Evolutionary conservation across 2,113 vertebrate species (phyloP).

Genomic region (Glareola pratincola): DNA sequence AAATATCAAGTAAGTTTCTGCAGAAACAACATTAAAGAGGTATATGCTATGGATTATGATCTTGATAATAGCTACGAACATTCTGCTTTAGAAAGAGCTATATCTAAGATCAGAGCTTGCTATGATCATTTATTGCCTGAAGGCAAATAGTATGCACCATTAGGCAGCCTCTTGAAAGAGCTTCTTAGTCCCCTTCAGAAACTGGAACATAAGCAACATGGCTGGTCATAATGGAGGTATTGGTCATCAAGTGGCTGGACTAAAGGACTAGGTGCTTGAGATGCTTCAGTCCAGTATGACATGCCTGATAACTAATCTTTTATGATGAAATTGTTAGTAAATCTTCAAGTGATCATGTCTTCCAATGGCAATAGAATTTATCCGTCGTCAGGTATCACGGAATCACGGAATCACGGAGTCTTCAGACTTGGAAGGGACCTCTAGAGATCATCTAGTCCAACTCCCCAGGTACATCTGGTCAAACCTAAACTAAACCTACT

Average conservation of each 20-base stretch:
- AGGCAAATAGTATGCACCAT: not conserved
- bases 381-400: not conserved
- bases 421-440: too few relatives aligned
- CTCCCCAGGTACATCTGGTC: too few relatives aligned
- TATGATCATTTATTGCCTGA: not conserved
- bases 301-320: not conserved
- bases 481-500: not conserved
- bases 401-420: too few relatives aligned
- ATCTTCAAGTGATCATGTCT: not conserved
- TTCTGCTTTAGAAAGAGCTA: not conserved
- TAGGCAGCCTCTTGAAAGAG: not conserved
- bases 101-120: not conserved
- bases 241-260: not conserved
- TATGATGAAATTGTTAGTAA: not conserved
- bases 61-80: not conserved
- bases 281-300: not conserved
- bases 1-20: not conserved
- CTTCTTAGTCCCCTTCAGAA: not conserved
- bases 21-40: not conserved
- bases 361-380: not conserved
- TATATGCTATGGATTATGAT: not conserved
- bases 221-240: accelerated
- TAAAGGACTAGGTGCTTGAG: not conserved
- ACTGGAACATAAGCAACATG: not conserved
- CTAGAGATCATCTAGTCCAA: too few relatives aligned